Base-by-base conservation (phyloP, 2,797 vertebrate species). In the Pantherophis alleghaniensis region DNA sequence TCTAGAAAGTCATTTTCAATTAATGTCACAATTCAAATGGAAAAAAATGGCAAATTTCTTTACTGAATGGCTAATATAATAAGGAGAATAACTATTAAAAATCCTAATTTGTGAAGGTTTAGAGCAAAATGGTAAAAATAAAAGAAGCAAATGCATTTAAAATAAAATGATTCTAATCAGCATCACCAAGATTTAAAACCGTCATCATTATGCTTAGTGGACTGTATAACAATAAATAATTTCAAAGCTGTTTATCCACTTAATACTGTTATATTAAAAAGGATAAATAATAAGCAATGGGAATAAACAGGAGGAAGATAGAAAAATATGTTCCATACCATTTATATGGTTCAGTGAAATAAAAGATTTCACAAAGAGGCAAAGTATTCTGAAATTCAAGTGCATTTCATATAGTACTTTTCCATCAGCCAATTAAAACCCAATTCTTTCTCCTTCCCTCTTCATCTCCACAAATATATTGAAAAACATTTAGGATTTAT, bases 1-100 rank as follows among this genome's bases (percentile, higher is more conserved):
- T 95, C 32, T 47, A 10, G 37, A 96, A 95, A 97, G 97, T 96
- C 97, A 97, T 97, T 98, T 97, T 98, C 98, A 97, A 97, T 98
- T 97, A 97, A 95, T 94, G 97, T 97, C 97, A 97, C 90, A 96
- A 97, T 97, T 96, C 96, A 97, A 97, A 96, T 95, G 95, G 97
- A 95, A 91, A 97, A 97, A 90, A 92, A 97, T 95, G 94, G 96
- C 69, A 97, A 97, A 97, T 97, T 97, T 95, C 94, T 94, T 94
- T 94, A 95, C 96, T 95, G 95, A 95, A 95, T 94, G 96, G 94
- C 94, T 97, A 94, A 53, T 96, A 97, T 94, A 96, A 94, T 94
- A 97, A 95, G 90, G 61, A 59, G 13, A 92, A 88, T 60, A 37
- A 94, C 22, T 59, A 86, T 88, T 94, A 95, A 97, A 96, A 89